phyloP scores from a whole-genome alignment of 1,140 invertebrate species.

The Olivierus martensii region DNA sequence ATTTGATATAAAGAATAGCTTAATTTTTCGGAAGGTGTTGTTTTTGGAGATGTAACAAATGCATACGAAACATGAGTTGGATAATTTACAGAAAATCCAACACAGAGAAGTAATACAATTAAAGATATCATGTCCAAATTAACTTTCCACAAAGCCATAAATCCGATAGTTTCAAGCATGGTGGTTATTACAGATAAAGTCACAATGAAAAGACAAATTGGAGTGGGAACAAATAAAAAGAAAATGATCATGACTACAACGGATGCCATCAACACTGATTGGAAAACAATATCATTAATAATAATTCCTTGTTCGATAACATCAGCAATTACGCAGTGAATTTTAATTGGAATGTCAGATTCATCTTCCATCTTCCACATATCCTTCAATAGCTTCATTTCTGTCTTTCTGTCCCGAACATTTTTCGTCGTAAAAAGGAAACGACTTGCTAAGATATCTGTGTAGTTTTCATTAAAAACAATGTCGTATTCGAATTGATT shows the following conservation, averaged over 20 bases:
- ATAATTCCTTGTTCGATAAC: slow-evolving; percentile 71
- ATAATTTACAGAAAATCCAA: slow-evolving; percentile 94
- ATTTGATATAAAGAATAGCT: not conserved
- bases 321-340: slow-evolving; percentile 44
- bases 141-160: slow-evolving; percentile 89
- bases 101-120: slow-evolving; percentile 97
- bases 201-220: slow-evolving; percentile 84
- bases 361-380: slow-evolving; percentile 79
- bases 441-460: slow-evolving; percentile 63
- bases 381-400: too few species aligned
- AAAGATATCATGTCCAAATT: slow-evolving; percentile 93
- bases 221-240: slow-evolving; percentile 87
- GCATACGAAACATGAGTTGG: slow-evolving; percentile 93
- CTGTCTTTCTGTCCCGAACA: too few species aligned
- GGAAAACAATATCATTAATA: slow-evolving; percentile 40
- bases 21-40: slow-evolving; percentile 1
- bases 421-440: slow-evolving; percentile 51
- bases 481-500: slow-evolving; percentile 65
- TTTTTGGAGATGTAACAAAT: not conserved
- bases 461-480: slow-evolving; percentile 56
- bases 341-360: slow-evolving; percentile 53
- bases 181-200: slow-evolving; percentile 90
- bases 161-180: slow-evolving; percentile 86
- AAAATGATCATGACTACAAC: slow-evolving; percentile 89
- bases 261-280: slow-evolving; percentile 80